These are phyloP conservation scores for Drosophila sucinea DNA, from an alignment of 1,140 invertebrate species.

Conservation along the genomic window DNA sequence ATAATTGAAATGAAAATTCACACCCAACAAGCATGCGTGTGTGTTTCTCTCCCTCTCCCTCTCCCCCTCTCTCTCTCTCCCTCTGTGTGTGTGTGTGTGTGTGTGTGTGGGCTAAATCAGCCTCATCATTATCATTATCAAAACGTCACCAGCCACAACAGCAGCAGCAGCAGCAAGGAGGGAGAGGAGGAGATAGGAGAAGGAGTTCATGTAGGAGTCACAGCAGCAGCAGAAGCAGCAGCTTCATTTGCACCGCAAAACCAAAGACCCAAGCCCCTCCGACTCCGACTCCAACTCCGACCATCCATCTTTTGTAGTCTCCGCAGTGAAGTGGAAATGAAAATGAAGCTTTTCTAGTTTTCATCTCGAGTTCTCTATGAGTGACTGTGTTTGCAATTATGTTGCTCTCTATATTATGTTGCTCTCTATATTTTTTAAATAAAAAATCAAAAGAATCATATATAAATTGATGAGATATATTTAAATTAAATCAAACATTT, in stretches of 20 bases:
- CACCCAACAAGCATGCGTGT: constrained; percentile 40
- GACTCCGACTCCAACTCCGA: not conserved
- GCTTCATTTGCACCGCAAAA: constrained; percentile 54
- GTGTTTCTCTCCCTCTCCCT: not conserved
- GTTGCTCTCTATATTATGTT: not conserved
- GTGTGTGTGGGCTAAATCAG: constrained; percentile 59
- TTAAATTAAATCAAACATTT: too few species aligned
- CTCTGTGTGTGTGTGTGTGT: constrained; percentile 2
- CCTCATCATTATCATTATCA: constrained; percentile 73
- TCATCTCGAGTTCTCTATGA: not conserved
- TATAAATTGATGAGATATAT: too few species aligned
- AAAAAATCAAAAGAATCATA: too few species aligned
- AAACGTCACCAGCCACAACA: constrained; percentile 15
- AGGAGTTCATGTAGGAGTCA: not conserved
- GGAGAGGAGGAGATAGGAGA: not conserved
- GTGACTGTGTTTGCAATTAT: constrained; percentile 4
- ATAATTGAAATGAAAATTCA: constrained; percentile 78
- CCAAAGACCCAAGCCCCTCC: not conserved
- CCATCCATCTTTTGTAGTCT: not conserved
- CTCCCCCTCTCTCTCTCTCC: too few species aligned
- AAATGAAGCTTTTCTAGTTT: constrained; percentile 18
- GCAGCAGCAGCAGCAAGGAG: not conserved
- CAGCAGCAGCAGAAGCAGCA: constrained; percentile 11
- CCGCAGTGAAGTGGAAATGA: constrained; percentile 45
- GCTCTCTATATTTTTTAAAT: too few species aligned